Evolutionary conservation across 2,888 invertebrate species (phyloP).

Genomic region (Leptinotarsa peninsularis): DNA sequence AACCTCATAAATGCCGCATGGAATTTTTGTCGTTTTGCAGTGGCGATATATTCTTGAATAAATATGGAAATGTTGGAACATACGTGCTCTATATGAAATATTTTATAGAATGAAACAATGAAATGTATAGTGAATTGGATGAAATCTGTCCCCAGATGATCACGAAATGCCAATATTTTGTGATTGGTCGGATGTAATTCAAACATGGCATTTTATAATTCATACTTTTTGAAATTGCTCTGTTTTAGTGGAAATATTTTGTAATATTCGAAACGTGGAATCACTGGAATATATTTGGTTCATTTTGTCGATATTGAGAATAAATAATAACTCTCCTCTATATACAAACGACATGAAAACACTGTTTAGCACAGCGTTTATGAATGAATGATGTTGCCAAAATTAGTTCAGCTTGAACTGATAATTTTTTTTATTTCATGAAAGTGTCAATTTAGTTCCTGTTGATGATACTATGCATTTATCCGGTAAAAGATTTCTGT

Average conservation of each 20-base stretch:
- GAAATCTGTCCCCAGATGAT: slow-evolving; percentile 13
- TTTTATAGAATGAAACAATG: not conserved
- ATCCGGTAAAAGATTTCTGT: too few species aligned
- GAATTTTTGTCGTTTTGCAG: not conserved
- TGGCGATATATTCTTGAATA: not conserved
- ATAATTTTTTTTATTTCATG: too few species aligned
- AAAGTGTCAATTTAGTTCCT: too few species aligned
- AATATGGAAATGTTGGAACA: not conserved
- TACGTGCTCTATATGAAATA: slow-evolving; percentile 2
- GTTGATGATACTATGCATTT: too few species aligned
- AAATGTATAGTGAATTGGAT: not conserved
- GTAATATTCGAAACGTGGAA: not conserved
- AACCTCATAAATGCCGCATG: not conserved
- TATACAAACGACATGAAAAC: too few species aligned
- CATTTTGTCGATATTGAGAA: not conserved
- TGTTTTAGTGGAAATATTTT: not conserved
- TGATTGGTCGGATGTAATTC: slow-evolving; percentile 1
- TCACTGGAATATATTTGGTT: not conserved
- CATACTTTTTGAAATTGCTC: not conserved
- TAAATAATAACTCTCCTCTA: too few species aligned
- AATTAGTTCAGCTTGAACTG: too few species aligned
- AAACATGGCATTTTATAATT: slow-evolving; percentile 10
- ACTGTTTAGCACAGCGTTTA: too few species aligned
- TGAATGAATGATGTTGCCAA: too few species aligned
- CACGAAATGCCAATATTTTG: slow-evolving; percentile 10